Evolutionary conservation across 2,888 invertebrate species (phyloP).

Genomic region (Ophion slaviceki): DNA sequence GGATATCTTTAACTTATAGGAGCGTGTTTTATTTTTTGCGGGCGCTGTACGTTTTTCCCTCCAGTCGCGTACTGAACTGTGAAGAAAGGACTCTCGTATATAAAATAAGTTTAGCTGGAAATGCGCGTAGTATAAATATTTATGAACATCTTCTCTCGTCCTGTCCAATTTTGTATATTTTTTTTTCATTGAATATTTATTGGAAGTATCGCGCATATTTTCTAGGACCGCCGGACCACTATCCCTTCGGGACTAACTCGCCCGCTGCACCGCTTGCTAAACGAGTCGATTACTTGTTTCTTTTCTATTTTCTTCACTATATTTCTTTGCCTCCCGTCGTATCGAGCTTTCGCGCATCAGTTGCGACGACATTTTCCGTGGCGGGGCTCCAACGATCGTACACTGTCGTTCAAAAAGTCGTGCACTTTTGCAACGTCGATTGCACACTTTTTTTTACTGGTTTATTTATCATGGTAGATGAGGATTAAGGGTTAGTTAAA

Average conservation of each 20-base stretch:
- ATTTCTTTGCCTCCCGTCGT: not conserved
- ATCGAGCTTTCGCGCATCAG: not conserved
- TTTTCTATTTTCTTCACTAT: not conserved
- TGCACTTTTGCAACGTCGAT: no score
- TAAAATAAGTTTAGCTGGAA: slow-evolving; percentile 18
- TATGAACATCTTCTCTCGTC: slow-evolving; percentile 7
- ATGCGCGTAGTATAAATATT: slow-evolving; percentile 28
- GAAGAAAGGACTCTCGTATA: slow-evolving; percentile 20
- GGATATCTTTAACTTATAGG: no score
- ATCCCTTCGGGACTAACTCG: slow-evolving; percentile 10
- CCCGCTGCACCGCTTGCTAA: not conserved
- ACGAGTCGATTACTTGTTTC: slow-evolving; percentile 20
- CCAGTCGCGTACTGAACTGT: not conserved
- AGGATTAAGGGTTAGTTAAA: no score
- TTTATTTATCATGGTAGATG: no score
- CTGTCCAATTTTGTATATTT: slow-evolving; percentile 11
- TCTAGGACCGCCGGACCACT: not conserved
- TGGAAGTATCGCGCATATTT: slow-evolving; percentile 1
- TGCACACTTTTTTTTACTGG: no score
- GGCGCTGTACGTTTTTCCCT: not conserved
- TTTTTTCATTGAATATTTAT: slow-evolving; percentile 35
- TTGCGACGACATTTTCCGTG: no score
- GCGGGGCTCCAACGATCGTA: no score
- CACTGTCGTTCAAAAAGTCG: no score
- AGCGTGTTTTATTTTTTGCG: no score